Conservation (phyloP, 2,888 invertebrate species). For the Lucinisca nassula region DNA sequence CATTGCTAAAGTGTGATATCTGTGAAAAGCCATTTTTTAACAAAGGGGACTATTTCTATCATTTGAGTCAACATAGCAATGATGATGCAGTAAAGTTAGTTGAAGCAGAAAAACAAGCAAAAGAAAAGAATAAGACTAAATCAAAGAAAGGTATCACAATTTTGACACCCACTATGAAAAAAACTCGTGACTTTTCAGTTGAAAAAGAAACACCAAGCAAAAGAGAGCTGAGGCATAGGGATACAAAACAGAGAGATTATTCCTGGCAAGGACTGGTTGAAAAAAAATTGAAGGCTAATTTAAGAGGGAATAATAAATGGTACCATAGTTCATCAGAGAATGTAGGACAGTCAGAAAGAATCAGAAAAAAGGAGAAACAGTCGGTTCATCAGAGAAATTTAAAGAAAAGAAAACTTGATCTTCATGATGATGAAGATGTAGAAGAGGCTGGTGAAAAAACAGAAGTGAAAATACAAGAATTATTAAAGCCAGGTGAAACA, state of each 20-base stretch:
- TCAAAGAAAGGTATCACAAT: neutral
- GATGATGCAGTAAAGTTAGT: neutral
- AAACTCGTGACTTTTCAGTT: too few species aligned
- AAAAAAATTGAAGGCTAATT: neutral
- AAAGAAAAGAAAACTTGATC: neutral
- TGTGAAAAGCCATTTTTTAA: neutral
- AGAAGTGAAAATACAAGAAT: neutral
- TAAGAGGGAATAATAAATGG: neutral
- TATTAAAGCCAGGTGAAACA: neutral
- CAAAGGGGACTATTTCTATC: neutral
- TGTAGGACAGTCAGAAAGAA: neutral
- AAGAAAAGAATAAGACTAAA: neutral
- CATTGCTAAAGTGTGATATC: neutral
- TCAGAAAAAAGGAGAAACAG: neutral
- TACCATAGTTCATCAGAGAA: neutral
- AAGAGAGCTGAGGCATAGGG: neutral
- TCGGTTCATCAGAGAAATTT: neutral
- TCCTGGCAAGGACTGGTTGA: neutral
- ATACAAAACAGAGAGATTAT: neutral
- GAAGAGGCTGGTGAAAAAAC: neutral
- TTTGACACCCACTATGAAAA: neutral
- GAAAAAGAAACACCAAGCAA: neutral
- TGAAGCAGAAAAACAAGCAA: neutral
- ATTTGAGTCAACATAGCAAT: neutral
- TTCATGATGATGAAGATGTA: neutral